Base-by-base conservation (phyloP, 2,113 vertebrate genomes). In the Lepisosteus oculatus region DNA sequence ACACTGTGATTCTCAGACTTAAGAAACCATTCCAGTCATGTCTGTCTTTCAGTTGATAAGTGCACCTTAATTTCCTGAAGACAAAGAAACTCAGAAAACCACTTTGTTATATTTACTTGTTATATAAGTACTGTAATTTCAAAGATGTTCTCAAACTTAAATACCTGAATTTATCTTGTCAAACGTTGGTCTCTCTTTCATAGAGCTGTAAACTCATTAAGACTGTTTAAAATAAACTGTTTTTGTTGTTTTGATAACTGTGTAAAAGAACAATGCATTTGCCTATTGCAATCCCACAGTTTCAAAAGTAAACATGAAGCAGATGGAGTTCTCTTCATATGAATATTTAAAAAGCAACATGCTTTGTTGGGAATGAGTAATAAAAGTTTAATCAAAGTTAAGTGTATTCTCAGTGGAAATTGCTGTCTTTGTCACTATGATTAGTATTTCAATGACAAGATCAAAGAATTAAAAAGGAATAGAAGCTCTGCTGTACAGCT, bases 381-480 rank as follows among this genome's bases (percentile, higher is more conserved):
- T 66, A 15, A 66, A 45, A 47, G 64, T 66, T 47, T 43, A 6
- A 45, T 47, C 64, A 66, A 45, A 66, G 43, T 44, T 42, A n/a
- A 47, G 64, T 8, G 42, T 47, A 66, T 66, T 45, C 64, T 13
- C 64, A 66, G 6, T 47, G 43, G 66, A 68, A 41, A 68, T 54
- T 5, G 66, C 47, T 17, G 51, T 12, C 66, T 68, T 68, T 68
- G 54, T 42, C 47, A 14, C 17, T n/a, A 4, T 68, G 78, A 78
- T 81, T 75, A 76, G 68, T 61, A 55, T 70, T 57, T 64, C 62
- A 8, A 13, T 44, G 54, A 64, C 47, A 51, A 67, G 72, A 76
- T 75, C 70, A 82, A 74, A 76, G 74, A 61, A 63, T n/a, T 12
- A 54, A 73, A 73, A 61, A 41, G 29, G 29, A 57, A 72, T 3